Base-by-base conservation (phyloP, 2,888 invertebrate species). In the Coenonympha arcania region DNA sequence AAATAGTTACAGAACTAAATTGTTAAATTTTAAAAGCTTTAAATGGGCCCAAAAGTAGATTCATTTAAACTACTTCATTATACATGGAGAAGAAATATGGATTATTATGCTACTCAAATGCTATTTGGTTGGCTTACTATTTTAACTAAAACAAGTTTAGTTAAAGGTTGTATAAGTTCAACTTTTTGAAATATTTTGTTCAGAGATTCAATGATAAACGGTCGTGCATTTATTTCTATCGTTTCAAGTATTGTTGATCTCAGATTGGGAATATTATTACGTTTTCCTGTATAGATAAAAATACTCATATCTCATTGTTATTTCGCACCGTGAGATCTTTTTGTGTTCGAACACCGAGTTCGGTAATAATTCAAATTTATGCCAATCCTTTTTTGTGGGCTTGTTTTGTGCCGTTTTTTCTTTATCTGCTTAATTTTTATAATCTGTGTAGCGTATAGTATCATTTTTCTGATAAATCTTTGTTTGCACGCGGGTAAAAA, bases 171-270 rank as follows among this genome's bases (percentile, higher is more conserved):
- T 8, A 26, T 6, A 1, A 26, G 9, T 30, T n/a, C n/a, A 30
- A 30, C 13, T 13, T 30, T 30, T 13, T 28, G 28, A 3, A 33
- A 6, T 31, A 76, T 78, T 77, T 73, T 69, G 67, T 73, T 70
- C 62, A 59, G 62, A 79, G 81, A 80, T 82, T 65, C 65, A 60
- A 68, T 63, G 83, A 81, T 82, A 81, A 73, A 72, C 66, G 58
- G 67, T 70, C 73, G 75, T 69, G 71, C 75, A 74, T 68, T 78
- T 71, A 66, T 66, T 65, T 72, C 68, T 68, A 73, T 79, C 70
- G 68, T 67, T 71, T 68, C 20, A 67, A 62, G 68, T 64, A 77
- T 79, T 81, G 76, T 80, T 71, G 64, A 61, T 65, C 54, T 49
- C 57, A 71, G 69, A 76, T 79, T 73, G 68, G 64, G 64, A 71